Base-by-base conservation (phyloP, 2,888 invertebrate species). In the Sesia apiformis region DNA sequence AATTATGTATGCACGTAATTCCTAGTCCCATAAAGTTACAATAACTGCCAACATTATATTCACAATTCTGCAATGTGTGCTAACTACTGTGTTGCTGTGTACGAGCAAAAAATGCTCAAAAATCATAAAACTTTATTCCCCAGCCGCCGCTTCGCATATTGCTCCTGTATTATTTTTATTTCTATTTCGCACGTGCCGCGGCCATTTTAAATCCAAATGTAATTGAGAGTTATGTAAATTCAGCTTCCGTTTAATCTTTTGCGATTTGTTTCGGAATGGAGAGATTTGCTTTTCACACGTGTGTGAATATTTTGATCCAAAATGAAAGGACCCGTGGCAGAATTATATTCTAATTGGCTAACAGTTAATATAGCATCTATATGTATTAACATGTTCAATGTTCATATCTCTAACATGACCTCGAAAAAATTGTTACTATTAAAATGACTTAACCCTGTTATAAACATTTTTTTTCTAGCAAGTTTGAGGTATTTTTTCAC, bases 221-320 rank as follows among this genome's bases (percentile, higher is more conserved):
- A 78, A 76, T 75, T 75, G 72, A 69, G 74, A 74, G 70, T 73
- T 76, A 75, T 76, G 74, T 63, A 75, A 73, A 76, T 70, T 63
- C 58, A 55, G 55, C 60, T 60, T 55, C 55, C 42, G 42, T 52
- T 53, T 57, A 57, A 57, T 56, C 50, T 50, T 50, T 50, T 50
- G 50, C 23, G 50, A 38, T 38, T 50, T 38, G 8, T 23, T 49
- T 38, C 42, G 42, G 23, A 23, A 23, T 23, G 23, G 23, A 23
- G 23, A 23, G 23, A 23, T 23, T 23, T 23, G 23, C 23, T 46
- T 46, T 46, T 46, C 46, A 46, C n/a, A 46, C 23, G 23, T 46
- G 23, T 46, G 7, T 46, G 46, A 46, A 46, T 46, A 23, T 23
- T 46, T 46, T 46, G 8, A 46, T 46, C n/a, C 46, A 46, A 46